These are phyloP conservation scores for Euthynnus affinis DNA, from an alignment of 2,797 vertebrate species.

Conservation along the genomic window DNA sequence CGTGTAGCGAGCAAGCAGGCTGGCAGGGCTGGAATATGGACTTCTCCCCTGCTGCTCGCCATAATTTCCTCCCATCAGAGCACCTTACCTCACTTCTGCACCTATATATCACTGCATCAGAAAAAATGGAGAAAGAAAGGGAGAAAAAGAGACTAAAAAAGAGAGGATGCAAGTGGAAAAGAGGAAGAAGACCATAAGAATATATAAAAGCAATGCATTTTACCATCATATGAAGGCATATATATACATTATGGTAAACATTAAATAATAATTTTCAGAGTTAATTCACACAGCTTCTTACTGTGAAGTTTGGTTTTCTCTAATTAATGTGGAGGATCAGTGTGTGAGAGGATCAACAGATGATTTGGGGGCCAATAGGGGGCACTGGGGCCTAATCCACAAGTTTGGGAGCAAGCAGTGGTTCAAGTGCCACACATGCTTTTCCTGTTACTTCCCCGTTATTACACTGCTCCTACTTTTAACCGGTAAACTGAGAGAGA, in stretches of 20 bases:
- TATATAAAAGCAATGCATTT: background rate
- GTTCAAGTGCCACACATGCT: conserved; percentile 44
- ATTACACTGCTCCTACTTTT: conserved; percentile 35
- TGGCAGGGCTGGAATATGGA: conserved; percentile 41
- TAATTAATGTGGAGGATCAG: conserved; percentile 56
- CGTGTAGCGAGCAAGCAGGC: conserved; percentile 30
- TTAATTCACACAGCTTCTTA: conserved; percentile 21
- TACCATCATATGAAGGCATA: background rate
- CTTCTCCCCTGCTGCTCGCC: conserved; percentile 56
- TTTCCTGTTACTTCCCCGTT: conserved; percentile 41
- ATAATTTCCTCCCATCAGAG: conserved; percentile 67
- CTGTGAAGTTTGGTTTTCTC: conserved; percentile 27
- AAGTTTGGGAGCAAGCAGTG: conserved; percentile 58
- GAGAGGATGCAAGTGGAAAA: background rate
- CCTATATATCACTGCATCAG: conserved; percentile 41
- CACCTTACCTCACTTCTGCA: conserved; percentile 43
- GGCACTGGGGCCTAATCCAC: conserved; percentile 85
- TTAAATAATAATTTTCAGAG: background rate
- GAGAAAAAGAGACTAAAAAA: background rate
- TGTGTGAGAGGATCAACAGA: conserved; percentile 76
- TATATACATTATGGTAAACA: background rate
- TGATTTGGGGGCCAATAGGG: conserved; percentile 86
- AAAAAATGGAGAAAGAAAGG: conserved; percentile 2
- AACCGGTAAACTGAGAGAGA: conserved; percentile 38
- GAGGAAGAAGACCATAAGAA: background rate